Percentiles rank a stretch among this genome's conserved stretches.
These are phyloP conservation scores for Scrobipalpa costella DNA, from an alignment of 2,888 invertebrate genomes.

Conservation along the genomic window DNA sequence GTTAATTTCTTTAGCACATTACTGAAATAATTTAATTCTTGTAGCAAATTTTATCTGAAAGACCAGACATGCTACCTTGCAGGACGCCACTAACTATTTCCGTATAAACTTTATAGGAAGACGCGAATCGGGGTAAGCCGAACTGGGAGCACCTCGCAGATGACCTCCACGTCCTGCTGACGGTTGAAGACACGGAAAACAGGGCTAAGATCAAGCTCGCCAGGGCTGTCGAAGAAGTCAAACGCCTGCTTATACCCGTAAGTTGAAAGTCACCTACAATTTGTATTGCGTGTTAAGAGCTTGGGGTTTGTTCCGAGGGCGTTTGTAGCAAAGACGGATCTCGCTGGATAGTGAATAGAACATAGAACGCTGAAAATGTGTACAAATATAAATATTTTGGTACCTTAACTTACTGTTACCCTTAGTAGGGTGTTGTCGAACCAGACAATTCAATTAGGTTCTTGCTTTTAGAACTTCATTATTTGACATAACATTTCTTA, in stretches of 20 bases:
- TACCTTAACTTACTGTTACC: too few species aligned
- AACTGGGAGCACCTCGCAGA: constrained; percentile 99
- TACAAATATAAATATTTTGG: too few species aligned
- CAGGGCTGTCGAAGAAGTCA: constrained; percentile 98
- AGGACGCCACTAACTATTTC: neutral
- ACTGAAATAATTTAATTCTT: neutral
- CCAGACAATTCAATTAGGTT: neutral
- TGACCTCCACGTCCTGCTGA: constrained; percentile 98
- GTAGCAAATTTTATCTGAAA: neutral
- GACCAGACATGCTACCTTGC: neutral
- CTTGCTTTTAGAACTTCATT: too few species aligned
- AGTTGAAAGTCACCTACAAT: constrained; percentile 57
- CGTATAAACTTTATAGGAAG: constrained; percentile 88
- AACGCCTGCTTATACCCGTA: constrained; percentile 98
- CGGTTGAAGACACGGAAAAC: constrained; percentile 99
- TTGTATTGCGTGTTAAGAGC: too few species aligned
- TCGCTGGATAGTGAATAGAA: too few species aligned
- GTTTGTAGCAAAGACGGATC: too few species aligned
- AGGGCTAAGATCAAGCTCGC: constrained; percentile 96
- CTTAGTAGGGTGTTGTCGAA: too few species aligned
- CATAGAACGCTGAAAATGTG: too few species aligned
- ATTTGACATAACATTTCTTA: too few species aligned
- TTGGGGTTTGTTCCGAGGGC: too few species aligned
- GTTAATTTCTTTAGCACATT: neutral
- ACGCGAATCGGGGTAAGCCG: constrained; percentile 99